These are phyloP conservation scores for Anthonomus grandis DNA, from an alignment of 1,140 invertebrate genomes.

Conservation along the genomic window DNA sequence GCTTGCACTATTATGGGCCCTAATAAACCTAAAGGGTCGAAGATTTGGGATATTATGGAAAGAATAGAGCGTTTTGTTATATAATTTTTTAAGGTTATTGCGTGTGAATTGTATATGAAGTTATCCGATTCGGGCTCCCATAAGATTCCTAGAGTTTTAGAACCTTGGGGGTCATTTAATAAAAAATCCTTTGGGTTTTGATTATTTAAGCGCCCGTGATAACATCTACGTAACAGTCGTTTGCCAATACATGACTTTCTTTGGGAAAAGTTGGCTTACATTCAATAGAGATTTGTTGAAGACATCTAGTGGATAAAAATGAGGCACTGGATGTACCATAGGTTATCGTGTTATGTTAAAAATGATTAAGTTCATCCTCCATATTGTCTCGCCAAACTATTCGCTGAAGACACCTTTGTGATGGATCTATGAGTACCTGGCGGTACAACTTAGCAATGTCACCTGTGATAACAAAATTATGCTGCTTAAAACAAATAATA, in stretches of 20 bases:
- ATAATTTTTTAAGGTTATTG: too few species aligned
- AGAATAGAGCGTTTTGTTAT: too few species aligned
- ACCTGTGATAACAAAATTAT: slow-evolving; percentile 36
- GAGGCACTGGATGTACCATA: slow-evolving; percentile 27
- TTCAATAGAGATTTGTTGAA: slow-evolving; percentile 27
- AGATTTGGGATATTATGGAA: too few species aligned
- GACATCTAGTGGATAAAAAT: slow-evolving; percentile 29
- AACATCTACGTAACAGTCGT: slow-evolving; percentile 35
- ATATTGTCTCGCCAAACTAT: slow-evolving; percentile 32
- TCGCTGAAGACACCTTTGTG: slow-evolving; percentile 33
- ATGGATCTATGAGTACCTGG: slow-evolving; percentile 31
- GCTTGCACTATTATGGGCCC: too few species aligned
- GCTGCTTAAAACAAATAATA: slow-evolving; percentile 40
- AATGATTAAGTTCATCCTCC: slow-evolving; percentile 29
- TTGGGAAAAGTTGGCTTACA: slow-evolving; percentile 7
- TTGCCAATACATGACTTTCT: not conserved
- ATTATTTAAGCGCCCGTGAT: too few species aligned
- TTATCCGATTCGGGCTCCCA: too few species aligned
- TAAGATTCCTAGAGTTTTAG: too few species aligned
- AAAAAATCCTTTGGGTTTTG: too few species aligned
- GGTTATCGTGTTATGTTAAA: slow-evolving; percentile 34
- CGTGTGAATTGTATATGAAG: too few species aligned
- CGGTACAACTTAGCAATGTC: slow-evolving; percentile 46
- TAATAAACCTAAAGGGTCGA: too few species aligned
- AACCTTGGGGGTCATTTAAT: too few species aligned